phyloP scores from a whole-genome alignment of 2,797 vertebrate species.

The Gymnothorax javanicus region DNA sequence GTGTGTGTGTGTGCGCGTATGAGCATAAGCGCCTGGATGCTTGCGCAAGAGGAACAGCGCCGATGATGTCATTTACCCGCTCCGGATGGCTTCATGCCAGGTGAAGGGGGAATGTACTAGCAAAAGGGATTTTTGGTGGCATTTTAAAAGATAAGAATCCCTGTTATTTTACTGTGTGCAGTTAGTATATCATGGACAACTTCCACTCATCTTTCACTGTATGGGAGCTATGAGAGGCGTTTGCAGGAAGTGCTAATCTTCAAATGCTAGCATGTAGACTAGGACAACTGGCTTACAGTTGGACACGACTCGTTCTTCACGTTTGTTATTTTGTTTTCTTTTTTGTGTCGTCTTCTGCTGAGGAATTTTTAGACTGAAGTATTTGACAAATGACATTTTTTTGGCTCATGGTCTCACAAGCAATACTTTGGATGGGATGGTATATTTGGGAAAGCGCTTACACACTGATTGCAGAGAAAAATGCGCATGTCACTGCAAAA shows the following conservation, averaged over 20 bases:
- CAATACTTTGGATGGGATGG: constrained; percentile 30
- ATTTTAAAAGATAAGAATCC: background rate
- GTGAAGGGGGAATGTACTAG: background rate
- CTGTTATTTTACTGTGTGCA: constrained; percentile 5
- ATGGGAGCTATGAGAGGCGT: background rate
- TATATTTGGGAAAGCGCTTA: background rate
- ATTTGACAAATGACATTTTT: constrained; percentile 12
- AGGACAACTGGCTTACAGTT: constrained; percentile 10
- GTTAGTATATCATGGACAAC: constrained; percentile 5
- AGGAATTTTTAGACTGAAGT: constrained; percentile 4
- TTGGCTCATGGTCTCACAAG: constrained; percentile 37
- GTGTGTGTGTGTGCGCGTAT: background rate
- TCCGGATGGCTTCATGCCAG: background rate
- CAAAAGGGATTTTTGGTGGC: constrained; percentile 11
- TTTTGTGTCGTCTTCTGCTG: constrained; percentile 5
- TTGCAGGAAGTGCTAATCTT: background rate
- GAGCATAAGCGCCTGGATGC: background rate
- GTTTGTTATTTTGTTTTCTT: background rate
- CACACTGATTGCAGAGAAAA: background rate
- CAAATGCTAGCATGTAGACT: background rate
- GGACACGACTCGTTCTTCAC: background rate
- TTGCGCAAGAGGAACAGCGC: background rate
- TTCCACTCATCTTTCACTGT: constrained; percentile 24
- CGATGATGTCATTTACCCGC: background rate
- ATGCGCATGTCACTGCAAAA: constrained; percentile 5